phyloP scores from a whole-genome alignment of 2,797 vertebrate genomes.

The Chloroceryle inda region DNA sequence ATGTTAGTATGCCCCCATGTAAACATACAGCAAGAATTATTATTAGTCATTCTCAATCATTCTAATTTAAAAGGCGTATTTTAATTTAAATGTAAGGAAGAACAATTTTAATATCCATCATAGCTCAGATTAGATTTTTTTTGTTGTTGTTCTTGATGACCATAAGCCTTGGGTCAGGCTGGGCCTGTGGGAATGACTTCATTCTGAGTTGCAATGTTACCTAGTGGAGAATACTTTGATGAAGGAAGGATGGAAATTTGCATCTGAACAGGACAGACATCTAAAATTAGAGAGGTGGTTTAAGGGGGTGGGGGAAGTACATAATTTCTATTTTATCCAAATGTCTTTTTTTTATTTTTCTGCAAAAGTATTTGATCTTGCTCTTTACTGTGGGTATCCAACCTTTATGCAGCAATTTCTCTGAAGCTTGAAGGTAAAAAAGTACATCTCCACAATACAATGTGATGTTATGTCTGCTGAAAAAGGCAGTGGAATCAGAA shows the following conservation, averaged over 20 bases:
- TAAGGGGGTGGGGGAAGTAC: neutral
- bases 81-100: conserved; percentile 4
- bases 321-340: neutral
- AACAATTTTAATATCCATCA: neutral
- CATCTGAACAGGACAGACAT: neutral
- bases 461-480: neutral
- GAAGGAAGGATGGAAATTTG: neutral
- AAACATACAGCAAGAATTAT: neutral
- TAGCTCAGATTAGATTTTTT: neutral
- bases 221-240: neutral
- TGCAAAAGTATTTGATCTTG: neutral
- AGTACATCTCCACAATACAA: neutral
- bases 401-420: neutral
- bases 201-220: neutral
- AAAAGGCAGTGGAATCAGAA: neutral
- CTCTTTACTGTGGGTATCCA: conserved; percentile 1
- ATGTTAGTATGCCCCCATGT: neutral
- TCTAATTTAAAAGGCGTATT: neutral
- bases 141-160: neutral
- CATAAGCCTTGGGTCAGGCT: neutral
- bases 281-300: neutral
- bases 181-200: neutral
- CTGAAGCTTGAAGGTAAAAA: conserved; percentile 1
- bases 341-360: neutral
- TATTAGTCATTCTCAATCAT: neutral